A percentile compares a stretch with the other conserved stretches of the same genome.
phyloP scores from a whole-genome alignment of 2,113 vertebrate species.

The Macquaria ambigua region DNA sequence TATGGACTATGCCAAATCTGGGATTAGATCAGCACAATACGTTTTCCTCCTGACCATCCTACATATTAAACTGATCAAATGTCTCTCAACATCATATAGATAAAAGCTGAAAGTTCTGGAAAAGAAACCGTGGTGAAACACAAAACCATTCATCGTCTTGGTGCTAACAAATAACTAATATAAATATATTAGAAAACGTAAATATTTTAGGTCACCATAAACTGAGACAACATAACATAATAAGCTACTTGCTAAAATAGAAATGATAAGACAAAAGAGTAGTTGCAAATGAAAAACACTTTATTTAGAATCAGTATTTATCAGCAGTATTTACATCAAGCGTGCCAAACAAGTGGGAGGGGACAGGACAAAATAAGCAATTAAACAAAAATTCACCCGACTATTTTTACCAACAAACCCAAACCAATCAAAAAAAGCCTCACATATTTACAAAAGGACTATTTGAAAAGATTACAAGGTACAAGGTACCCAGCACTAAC shows the following conservation, averaged over 20 bases:
- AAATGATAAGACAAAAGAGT: background rate
- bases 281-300: slow-evolving; percentile 19
- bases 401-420: background rate
- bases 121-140: background rate
- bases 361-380: background rate
- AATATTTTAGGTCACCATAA: background rate
- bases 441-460: background rate
- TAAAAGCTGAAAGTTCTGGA: slow-evolving; percentile 1
- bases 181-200: background rate
- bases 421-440: background rate
- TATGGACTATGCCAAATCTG: slow-evolving; percentile 74
- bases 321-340: slow-evolving; percentile 30
- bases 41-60: slow-evolving; percentile 45
- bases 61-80: slow-evolving; percentile 42
- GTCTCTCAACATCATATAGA: background rate
- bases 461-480: background rate
- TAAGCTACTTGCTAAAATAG: background rate
- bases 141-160: background rate
- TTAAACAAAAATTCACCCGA: background rate
- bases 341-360: background rate
- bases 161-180: background rate
- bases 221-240: background rate
- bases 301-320: slow-evolving; percentile 37
- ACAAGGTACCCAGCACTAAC: background rate
- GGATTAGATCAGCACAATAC: slow-evolving; percentile 77